Percentiles rank a stretch among this genome's conserved stretches.
These are phyloP conservation scores for Okapia johnstoni DNA, from an alignment of 2,113 vertebrate genomes.

Conservation along the genomic window DNA sequence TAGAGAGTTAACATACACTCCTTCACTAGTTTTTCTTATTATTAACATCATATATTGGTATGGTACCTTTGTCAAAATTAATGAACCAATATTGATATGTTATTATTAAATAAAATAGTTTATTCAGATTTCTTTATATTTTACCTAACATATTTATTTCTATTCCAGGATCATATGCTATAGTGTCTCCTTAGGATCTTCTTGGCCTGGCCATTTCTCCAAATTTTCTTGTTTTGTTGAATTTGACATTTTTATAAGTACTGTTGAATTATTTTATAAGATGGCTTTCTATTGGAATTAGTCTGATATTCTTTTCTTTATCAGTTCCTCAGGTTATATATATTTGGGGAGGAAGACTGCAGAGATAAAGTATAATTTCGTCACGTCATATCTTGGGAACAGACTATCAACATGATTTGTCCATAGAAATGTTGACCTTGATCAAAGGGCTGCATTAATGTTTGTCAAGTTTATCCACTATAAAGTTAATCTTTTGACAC, in stretches of 20 bases:
- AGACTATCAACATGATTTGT: background rate
- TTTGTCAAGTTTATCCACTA: background rate
- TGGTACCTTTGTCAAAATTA: background rate
- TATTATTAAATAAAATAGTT: background rate
- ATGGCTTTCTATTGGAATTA: background rate
- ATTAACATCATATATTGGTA: background rate
- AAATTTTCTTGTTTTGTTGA: background rate
- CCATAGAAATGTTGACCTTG: background rate
- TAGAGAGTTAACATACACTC: background rate
- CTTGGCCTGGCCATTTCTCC: background rate
- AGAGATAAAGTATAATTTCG: background rate
- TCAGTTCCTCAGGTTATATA: background rate
- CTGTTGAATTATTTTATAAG: background rate
- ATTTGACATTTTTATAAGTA: background rate
- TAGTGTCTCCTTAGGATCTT: background rate
- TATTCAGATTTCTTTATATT: background rate
- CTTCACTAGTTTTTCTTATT: background rate
- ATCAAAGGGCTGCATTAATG: background rate
- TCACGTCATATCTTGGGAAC: background rate
- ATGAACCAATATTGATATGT: background rate
- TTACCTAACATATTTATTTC: background rate
- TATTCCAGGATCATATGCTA: background rate
- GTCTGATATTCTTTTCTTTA: background rate
- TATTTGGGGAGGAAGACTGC: background rate
- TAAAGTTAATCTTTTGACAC: background rate